A percentile compares a stretch with the other conserved stretches of the same genome.
Evolutionary conservation across 2,797 vertebrate species (phyloP).

Genomic region (Sebastes dallii): DNA sequence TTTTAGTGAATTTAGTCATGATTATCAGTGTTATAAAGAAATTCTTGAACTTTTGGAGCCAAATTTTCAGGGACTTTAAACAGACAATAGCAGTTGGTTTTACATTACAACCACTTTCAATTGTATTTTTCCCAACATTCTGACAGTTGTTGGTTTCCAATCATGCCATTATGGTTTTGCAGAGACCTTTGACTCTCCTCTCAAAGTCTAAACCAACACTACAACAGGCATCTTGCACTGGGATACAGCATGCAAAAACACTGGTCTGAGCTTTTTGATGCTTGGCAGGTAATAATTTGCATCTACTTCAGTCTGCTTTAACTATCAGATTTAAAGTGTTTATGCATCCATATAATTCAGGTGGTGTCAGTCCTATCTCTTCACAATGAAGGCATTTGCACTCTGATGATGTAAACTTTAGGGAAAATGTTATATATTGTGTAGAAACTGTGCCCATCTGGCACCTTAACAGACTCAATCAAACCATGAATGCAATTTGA

Average conservation of each 20-base stretch:
- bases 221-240: background rate
- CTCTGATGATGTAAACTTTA: constrained; percentile 26
- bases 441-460: constrained; percentile 36
- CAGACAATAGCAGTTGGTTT: background rate
- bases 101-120: background rate
- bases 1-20: background rate
- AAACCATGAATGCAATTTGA: constrained; percentile 32
- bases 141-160: background rate
- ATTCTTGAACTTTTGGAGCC: background rate
- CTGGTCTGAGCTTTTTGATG: background rate
- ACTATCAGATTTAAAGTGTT: constrained; percentile 30
- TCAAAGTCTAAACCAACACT: background rate
- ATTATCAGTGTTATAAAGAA: background rate
- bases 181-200: background rate
- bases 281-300: constrained; percentile 34
- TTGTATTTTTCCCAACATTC: background rate
- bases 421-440: constrained; percentile 8
- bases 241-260: constrained; percentile 6
- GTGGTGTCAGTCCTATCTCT: background rate
- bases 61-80: background rate
- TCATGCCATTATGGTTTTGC: background rate
- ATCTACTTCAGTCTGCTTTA: constrained; percentile 33
- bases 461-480: constrained; percentile 20
- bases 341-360: background rate
- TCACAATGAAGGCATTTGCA: constrained; percentile 16